Evolutionary conservation across 2,888 invertebrate genomes (phyloP).

Genomic region (Phortica okadai): DNA sequence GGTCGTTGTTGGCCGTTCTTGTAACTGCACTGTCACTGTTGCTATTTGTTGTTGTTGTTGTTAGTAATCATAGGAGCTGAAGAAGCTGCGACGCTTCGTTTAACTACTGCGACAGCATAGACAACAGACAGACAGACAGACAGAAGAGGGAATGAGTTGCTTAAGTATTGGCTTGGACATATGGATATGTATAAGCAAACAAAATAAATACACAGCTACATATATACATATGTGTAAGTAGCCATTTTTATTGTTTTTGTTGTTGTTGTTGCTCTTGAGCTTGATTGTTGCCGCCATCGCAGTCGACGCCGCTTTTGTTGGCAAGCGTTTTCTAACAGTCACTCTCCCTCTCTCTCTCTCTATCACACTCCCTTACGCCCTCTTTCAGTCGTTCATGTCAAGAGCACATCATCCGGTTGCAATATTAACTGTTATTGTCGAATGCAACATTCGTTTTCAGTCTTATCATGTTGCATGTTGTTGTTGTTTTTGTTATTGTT

Average conservation of each 20-base stretch:
- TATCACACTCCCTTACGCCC: conserved; percentile 45
- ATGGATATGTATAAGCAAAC: not conserved
- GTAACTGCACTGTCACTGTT: conserved; percentile 1
- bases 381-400: conserved; percentile 69
- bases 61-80: conserved; percentile 2
- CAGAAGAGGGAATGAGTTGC: not conserved
- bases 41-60: conserved; percentile 32
- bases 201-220: not conserved
- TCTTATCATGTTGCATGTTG: conserved; percentile 33
- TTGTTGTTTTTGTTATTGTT: conserved; percentile 21
- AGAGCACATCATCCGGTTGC: conserved; percentile 68
- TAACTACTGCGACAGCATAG: conserved; percentile 13
- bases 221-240: no score
- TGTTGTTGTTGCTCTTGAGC: conserved; percentile 21
- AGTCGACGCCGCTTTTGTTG: conserved; percentile 21
- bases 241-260: not conserved
- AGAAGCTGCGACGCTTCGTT: conserved; percentile 7
- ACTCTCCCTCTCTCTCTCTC: conserved; percentile 43
- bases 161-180: not conserved
- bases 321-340: conserved; percentile 42
- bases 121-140: not conserved
- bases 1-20: not conserved
- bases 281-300: conserved; percentile 31
- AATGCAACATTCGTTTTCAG: conserved; percentile 29
- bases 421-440: conserved; percentile 15